Evolutionary conservation across 2,113 vertebrate genomes (phyloP).

Genomic region (Octodon degus): DNA sequence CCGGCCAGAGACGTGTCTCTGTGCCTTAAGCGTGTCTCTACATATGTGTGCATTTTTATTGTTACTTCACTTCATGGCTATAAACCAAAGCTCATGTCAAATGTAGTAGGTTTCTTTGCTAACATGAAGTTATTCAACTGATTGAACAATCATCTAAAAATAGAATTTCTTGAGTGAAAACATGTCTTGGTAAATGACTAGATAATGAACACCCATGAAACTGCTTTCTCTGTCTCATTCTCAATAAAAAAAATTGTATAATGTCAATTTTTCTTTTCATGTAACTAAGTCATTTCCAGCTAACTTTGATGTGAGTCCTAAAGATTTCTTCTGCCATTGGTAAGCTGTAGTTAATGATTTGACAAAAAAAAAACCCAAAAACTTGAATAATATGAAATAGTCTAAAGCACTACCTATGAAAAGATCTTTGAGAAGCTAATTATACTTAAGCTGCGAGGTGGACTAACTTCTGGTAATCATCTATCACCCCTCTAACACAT

Average conservation of each 20-base stretch:
- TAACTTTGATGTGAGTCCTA: background rate
- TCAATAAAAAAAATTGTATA: background rate
- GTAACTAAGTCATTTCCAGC: background rate
- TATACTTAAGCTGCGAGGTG: background rate
- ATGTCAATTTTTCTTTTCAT: background rate
- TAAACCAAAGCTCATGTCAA: slow-evolving; percentile 56
- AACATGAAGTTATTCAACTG: background rate
- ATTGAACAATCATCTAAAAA: background rate
- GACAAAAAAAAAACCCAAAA: slow-evolving; percentile 30
- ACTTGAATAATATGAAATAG: background rate
- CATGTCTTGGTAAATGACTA: background rate
- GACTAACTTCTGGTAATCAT: background rate
- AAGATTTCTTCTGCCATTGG: background rate
- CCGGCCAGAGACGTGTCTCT: slow-evolving; percentile 42
- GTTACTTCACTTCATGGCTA: slow-evolving; percentile 8
- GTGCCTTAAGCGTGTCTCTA: slow-evolving; percentile 65
- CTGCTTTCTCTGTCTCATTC: background rate
- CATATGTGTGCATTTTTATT: slow-evolving; percentile 65
- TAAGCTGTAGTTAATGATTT: background rate
- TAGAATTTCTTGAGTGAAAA: background rate
- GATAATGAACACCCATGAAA: background rate
- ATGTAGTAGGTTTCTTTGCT: slow-evolving; percentile 68
- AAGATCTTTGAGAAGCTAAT: background rate
- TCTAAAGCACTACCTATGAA: background rate
- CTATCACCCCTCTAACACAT: background rate